Base-by-base conservation (phyloP, 2,888 invertebrate genomes). In the Agonopterix subpropinquella region DNA sequence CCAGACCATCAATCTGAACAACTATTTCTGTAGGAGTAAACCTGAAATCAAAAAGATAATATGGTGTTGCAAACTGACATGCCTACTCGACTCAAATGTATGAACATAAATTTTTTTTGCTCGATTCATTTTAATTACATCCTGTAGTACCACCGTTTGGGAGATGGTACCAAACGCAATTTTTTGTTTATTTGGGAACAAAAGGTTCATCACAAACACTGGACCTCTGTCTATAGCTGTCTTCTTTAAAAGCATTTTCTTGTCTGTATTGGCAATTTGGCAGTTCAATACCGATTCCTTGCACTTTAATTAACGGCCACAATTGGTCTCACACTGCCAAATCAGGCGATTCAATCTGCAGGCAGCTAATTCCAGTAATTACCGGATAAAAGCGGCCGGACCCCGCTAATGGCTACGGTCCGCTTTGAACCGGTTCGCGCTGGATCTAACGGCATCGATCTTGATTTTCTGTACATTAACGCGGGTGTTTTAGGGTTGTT, bases 361-460 rank as follows among this genome's bases (percentile, higher is more conserved):
- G 51, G 45, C 44, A 43, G 51, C 52, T 61, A 57, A 59, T 58
- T 55, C 55, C 58, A 43, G 56, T 57, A 56, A 61, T 61, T 57
- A 56, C 54, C 53, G 59, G 50, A 52, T 49, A 49, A 52, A 58
- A 49, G 43, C 53, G 54, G 48, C 36, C 44, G 41, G 45, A 47
- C 37, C 47, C 48, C 53, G 49, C 45, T 53, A 51, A 52, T 50
- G 46, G 36, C 41, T 44, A 44, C 42, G 8, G 10, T 28, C 37
- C 39, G 11, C 28, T 11, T 10, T 11, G 39, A 45, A 11, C 43
- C 36, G 15, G 47, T 15, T 15, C 42, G 35, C 11, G 2, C 41
- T 36, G 42, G 18, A 18, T 36, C 13, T 44, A 42, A 11, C 13
- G 43, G 37, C 41, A 18, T 39, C 18, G 15, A 41, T 45, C 45